phyloP scores from a whole-genome alignment of 1,140 invertebrate species.

The Carposina sasakii region DNA sequence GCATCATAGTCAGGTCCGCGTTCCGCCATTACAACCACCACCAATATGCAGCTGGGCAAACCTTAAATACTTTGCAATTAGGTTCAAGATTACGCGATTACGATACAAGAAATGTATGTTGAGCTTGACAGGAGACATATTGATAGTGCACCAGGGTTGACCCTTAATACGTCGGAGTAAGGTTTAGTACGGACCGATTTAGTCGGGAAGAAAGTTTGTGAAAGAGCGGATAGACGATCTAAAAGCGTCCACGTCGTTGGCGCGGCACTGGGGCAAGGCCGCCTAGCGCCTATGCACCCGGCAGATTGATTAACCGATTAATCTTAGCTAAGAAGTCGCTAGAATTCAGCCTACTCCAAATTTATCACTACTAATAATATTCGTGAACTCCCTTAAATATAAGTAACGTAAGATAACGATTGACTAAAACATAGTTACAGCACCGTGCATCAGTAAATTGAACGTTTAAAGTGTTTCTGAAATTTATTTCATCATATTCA shows the following conservation, averaged over 20 bases:
- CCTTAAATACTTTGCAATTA: conserved; percentile 22
- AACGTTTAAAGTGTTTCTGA: too few relatives aligned
- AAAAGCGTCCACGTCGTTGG: conserved; percentile 60
- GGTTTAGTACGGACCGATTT: conserved; percentile 39
- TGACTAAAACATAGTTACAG: too few relatives aligned
- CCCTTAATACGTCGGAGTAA: conserved; percentile 29
- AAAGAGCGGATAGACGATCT: conserved; percentile 48
- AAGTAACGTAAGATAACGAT: too few relatives aligned
- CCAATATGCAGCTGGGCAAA: too few relatives aligned
- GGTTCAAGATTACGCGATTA: conserved; percentile 4
- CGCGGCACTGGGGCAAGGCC: conserved; percentile 67
- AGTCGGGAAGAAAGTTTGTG: conserved; percentile 46
- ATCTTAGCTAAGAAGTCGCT: conserved; percentile 47
- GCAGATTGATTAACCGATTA: conserved; percentile 67
- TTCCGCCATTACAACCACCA: conserved; percentile 30
- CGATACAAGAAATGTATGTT: conserved; percentile 26
- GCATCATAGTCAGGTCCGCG: conserved; percentile 37
- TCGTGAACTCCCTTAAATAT: too few relatives aligned
- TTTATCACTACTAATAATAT: too few relatives aligned
- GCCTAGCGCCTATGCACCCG: conserved; percentile 53
- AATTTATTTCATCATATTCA: too few relatives aligned
- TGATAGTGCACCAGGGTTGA: too few relatives aligned
- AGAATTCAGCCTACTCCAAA: too few relatives aligned
- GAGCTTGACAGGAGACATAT: conserved; percentile 25
- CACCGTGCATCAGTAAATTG: too few relatives aligned